Conservation (phyloP, 2,113 vertebrate genomes). For the Vidua chalybeata region DNA sequence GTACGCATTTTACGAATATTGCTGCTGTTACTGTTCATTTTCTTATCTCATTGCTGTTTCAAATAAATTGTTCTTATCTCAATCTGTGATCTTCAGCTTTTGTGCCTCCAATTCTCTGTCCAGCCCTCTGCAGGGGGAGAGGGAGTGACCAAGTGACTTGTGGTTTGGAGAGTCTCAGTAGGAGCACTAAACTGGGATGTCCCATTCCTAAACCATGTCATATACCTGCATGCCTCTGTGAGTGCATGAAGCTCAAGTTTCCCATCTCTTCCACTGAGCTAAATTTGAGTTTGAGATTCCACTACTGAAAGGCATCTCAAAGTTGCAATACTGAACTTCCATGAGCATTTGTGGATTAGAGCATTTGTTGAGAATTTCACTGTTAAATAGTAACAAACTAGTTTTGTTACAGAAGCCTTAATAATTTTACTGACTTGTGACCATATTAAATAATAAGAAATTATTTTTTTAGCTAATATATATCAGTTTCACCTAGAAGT, state of each 20-base stretch:
- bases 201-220: background rate
- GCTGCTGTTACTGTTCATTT: background rate
- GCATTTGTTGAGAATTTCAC: background rate
- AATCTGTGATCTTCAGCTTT: background rate
- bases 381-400: background rate
- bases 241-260: background rate
- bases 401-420: background rate
- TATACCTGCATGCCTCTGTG: accelerated
- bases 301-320: background rate
- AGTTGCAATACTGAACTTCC: background rate
- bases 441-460: background rate
- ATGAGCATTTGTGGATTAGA: background rate
- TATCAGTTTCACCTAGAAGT: background rate
- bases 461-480: background rate
- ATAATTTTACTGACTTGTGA: background rate
- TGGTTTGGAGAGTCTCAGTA: background rate
- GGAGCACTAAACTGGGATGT: background rate
- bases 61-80: background rate
- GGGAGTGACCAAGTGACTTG: background rate
- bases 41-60: background rate
- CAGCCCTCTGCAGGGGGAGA: background rate
- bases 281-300: background rate
- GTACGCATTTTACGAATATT: background rate
- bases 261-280: background rate
- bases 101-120: background rate